Conservation (phyloP, 2,888 invertebrate genomes). For the Mythimna lalbum region DNA sequence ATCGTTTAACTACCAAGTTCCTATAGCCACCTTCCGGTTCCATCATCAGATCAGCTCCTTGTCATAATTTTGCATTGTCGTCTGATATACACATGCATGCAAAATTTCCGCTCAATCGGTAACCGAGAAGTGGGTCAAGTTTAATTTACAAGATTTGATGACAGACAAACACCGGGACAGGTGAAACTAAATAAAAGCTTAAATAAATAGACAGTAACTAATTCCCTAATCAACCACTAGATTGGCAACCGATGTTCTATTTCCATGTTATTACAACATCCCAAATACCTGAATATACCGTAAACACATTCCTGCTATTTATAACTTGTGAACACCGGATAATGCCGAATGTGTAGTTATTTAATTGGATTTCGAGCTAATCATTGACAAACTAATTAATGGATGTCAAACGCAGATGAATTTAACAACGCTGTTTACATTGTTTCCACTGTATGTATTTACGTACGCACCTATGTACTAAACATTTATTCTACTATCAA, state of each 20-base stretch:
- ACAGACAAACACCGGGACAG: too few species aligned
- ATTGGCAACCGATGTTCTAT: background rate
- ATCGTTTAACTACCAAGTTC: too few species aligned
- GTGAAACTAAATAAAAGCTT: too few species aligned
- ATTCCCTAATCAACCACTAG: conserved; percentile 11
- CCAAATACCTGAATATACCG: conserved; percentile 27
- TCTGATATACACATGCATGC: too few species aligned
- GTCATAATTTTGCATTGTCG: too few species aligned
- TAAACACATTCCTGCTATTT: conserved; percentile 21
- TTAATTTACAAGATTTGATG: too few species aligned
- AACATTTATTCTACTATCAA: background rate
- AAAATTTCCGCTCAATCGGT: too few species aligned
- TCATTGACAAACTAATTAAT: conserved; percentile 51
- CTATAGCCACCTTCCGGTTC: too few species aligned
- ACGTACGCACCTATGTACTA: background rate
- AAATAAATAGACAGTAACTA: background rate
- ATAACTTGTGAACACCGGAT: conserved; percentile 16
- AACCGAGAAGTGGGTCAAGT: too few species aligned
- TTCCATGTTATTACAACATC: background rate
- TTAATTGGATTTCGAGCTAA: conserved; percentile 53
- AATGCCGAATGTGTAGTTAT: conserved; percentile 48
- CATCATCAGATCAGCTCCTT: too few species aligned
- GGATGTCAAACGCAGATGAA: conserved; percentile 45
- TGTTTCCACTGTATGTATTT: background rate
- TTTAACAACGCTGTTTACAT: conserved; percentile 33